Base-by-base conservation (phyloP, 2,113 vertebrate genomes). In the Dromiciops gliroides region DNA sequence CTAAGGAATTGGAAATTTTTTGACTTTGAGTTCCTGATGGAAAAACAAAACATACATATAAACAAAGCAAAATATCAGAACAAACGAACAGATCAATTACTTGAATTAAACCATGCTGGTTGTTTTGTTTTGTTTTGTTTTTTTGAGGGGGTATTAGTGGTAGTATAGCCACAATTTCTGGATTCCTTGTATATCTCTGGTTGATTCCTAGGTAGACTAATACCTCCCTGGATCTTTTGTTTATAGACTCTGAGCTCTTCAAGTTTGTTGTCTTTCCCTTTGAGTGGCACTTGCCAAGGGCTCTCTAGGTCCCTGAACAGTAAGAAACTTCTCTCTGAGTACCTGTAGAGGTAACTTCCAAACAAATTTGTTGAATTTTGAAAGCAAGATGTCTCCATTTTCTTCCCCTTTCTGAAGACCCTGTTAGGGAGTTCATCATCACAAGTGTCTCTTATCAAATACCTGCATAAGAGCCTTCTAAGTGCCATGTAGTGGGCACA, bases 341-440 rank as follows among this genome's bases (percentile, higher is more conserved):
- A 3, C 16, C 50, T 5, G 24, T 24, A 48, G n/a, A 51, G 28
- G 28, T 67, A 53, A 53, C 94, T 67, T 53, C n/a, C 52, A 91
- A 94, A 93, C 75, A 37, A 60, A 49, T 51, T 23, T 48, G 95
- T 88, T 93, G 90, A 53, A 44, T 91, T 96, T n/a, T 53, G 90
- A 95, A 88, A 47, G 37, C 52, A 49, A 90, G 7, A 2, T 48
- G 49, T 48, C 83, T 75, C 47, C 23, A 22, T 93, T 50, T 50
- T 23, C 37, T 83, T 92, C 89, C 48, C 8, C 5, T 16, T 92
- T 14, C 90, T 92, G 91, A 98, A 96, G 94, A 92, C 93, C 93
- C 93, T 90, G 51, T 96, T 97, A 93, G 67, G 53, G 88, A 48
- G 48, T 2, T 0, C 92, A 93, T 92, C 94, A 93, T 98, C 93